phyloP scores from a whole-genome alignment of 1,140 invertebrate genomes.

The Caenorhabditis remanei region DNA sequence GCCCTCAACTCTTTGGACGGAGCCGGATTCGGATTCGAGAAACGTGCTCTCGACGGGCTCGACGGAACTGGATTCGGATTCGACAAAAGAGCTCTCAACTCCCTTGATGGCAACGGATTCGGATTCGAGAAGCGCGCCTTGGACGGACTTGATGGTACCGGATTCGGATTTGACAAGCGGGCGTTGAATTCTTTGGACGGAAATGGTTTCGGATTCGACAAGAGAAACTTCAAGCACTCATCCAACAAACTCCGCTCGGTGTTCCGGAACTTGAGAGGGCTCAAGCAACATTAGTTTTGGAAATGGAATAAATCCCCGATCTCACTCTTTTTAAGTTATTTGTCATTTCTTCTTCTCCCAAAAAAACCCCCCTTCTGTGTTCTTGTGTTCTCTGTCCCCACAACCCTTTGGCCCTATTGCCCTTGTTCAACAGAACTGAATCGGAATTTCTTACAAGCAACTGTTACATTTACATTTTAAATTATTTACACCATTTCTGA shows the following conservation, averaged over 20 bases:
- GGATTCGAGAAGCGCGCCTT: slow-evolving; percentile 60
- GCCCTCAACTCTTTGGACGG: slow-evolving; percentile 55
- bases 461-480: background rate
- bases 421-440: slow-evolving; percentile 8
- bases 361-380: slow-evolving; percentile 23
- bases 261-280: slow-evolving; percentile 35
- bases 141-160: slow-evolving; percentile 55
- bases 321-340: background rate
- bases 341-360: background rate
- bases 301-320: background rate
- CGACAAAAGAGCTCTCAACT: slow-evolving; percentile 62
- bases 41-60: slow-evolving; percentile 55
- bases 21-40: slow-evolving; percentile 56
- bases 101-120: slow-evolving; percentile 57
- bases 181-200: slow-evolving; percentile 59
- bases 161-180: slow-evolving; percentile 57
- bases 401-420: too few relatives aligned
- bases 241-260: slow-evolving; percentile 47
- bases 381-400: slow-evolving; percentile 18
- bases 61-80: slow-evolving; percentile 58
- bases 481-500: too few relatives aligned
- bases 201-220: slow-evolving; percentile 61
- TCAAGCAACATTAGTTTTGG: slow-evolving; percentile 2
- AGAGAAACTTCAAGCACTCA: slow-evolving; percentile 30
- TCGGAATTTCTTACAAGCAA: slow-evolving; percentile 30